Conservation (phyloP, 2,888 invertebrate genomes). For the Onchidella celtica region DNA sequence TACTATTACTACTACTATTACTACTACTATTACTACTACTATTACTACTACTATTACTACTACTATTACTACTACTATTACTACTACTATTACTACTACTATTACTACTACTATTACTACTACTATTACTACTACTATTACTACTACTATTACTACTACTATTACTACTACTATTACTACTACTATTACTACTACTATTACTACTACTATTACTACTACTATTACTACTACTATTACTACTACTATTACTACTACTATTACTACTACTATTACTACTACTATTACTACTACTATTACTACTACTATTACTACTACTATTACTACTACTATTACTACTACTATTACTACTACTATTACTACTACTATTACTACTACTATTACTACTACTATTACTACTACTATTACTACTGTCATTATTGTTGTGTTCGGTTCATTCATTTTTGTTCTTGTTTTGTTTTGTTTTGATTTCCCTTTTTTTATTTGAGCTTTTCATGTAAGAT, state of each 20-base stretch:
- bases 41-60: conserved; percentile 37
- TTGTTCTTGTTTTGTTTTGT: background rate
- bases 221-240: conserved; percentile 42
- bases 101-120: background rate
- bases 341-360: conserved; percentile 5
- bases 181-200: conserved; percentile 27
- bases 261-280: conserved; percentile 34
- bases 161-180: conserved; percentile 27
- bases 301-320: conserved; percentile 14
- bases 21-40: conserved; percentile 39
- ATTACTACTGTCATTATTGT: background rate
- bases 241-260: conserved; percentile 45
- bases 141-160: conserved; percentile 31
- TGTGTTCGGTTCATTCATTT: background rate
- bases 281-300: conserved; percentile 24
- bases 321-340: conserved; percentile 13
- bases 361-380: background rate
- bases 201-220: conserved; percentile 37
- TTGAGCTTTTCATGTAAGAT: too few relatives aligned
- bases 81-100: conserved; percentile 13
- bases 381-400: background rate
- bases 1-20: background rate
- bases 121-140: conserved; percentile 6
- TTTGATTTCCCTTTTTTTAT: background rate
- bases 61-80: conserved; percentile 24